Evolutionary conservation across 2,888 invertebrate species (phyloP).

Genomic region (Nesidiocoris tenuis): DNA sequence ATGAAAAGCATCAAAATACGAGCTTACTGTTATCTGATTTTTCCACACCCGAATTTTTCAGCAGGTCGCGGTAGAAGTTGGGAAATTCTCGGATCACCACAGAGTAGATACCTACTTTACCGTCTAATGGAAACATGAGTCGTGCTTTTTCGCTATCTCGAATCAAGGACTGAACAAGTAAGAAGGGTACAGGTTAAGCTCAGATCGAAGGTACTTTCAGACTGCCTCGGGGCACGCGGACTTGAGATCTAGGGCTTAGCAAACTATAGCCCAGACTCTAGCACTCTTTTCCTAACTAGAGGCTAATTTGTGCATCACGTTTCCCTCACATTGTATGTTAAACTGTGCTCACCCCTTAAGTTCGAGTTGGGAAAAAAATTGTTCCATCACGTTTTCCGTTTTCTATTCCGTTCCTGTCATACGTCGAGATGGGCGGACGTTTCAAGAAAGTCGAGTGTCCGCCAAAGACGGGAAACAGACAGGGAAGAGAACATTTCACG

Average conservation of each 20-base stretch:
- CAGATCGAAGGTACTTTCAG: background rate
- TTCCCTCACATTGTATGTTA: slow-evolving; percentile 32
- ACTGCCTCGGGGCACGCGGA: background rate
- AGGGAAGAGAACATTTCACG: too few species aligned
- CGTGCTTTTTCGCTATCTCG: background rate
- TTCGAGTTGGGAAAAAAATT: slow-evolving; percentile 14
- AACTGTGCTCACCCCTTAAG: slow-evolving; percentile 10
- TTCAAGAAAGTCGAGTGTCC: background rate
- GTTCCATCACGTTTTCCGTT: slow-evolving; percentile 31
- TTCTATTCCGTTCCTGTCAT: background rate
- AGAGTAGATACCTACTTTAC: too few species aligned
- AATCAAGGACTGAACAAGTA: background rate
- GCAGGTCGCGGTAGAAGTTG: too few species aligned
- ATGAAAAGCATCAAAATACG: too few species aligned
- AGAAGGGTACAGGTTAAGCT: background rate
- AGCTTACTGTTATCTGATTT: too few species aligned
- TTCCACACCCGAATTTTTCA: too few species aligned
- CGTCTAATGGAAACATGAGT: background rate
- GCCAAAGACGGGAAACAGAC: background rate
- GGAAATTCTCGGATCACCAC: too few species aligned
- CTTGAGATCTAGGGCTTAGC: background rate
- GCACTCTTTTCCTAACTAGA: slow-evolving; percentile 16
- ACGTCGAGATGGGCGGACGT: background rate
- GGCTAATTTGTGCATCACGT: slow-evolving; percentile 32
- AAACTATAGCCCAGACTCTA: background rate